These are phyloP conservation scores for Nomada ruficornis DNA, from an alignment of 2,888 invertebrate genomes.

Conservation along the genomic window DNA sequence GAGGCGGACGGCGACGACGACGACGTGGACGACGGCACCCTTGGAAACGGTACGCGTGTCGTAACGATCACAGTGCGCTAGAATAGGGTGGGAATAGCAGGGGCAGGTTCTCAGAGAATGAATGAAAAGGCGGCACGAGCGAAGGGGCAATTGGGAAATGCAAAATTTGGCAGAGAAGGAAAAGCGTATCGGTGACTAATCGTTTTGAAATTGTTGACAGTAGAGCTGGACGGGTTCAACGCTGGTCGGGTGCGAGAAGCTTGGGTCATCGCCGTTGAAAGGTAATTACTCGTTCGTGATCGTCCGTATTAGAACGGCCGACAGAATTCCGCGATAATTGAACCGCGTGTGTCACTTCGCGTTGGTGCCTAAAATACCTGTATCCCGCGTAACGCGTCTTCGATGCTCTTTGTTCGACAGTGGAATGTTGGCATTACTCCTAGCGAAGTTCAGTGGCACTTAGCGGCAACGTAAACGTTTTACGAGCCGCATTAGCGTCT, in stretches of 20 bases:
- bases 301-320: neutral
- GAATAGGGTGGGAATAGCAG: too few species aligned
- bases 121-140: neutral
- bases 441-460: slow-evolving; percentile 16
- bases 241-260: slow-evolving; percentile 92
- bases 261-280: slow-evolving; percentile 99
- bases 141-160: neutral
- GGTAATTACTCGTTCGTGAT: slow-evolving; percentile 86
- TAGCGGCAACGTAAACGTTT: slow-evolving; percentile 6
- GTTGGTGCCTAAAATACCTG: neutral
- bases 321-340: neutral
- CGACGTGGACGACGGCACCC: slow-evolving; percentile 63
- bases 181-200: slow-evolving; percentile 42
- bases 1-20: slow-evolving; percentile 65
- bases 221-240: slow-evolving; percentile 82
- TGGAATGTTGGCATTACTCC: slow-evolving; percentile 20
- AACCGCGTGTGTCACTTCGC: too few species aligned
- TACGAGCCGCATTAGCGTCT: neutral
- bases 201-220: slow-evolving; percentile 68
- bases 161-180: neutral
- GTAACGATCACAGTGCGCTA: neutral
- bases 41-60: slow-evolving; percentile 52
- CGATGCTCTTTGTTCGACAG: neutral
- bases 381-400: neutral
- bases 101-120: neutral